Evolutionary conservation across 1,140 invertebrate species (phyloP).

Genomic region (Teleopsis dalmanni): DNA sequence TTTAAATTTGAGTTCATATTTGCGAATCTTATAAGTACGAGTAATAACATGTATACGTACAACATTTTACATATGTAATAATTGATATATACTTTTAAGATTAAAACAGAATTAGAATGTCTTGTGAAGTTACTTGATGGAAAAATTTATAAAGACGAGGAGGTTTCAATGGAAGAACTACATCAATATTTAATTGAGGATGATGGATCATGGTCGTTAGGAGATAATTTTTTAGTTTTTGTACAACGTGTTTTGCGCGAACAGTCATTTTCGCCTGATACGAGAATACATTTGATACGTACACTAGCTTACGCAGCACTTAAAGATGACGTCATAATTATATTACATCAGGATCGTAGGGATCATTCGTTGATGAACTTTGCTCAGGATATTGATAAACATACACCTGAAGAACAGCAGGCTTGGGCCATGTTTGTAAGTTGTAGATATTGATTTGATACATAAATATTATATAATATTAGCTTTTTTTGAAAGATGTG

Average conservation of each 20-base stretch:
- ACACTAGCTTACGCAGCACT: conserved; percentile 67
- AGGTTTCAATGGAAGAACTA: conserved; percentile 67
- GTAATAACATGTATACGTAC: not conserved
- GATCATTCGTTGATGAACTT: conserved; percentile 88
- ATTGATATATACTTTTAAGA: conserved; percentile 24
- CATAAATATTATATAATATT: not conserved
- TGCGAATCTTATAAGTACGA: too few relatives aligned
- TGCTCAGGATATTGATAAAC: conserved; percentile 72
- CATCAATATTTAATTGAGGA: conserved; percentile 79
- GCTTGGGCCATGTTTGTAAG: conserved; percentile 71
- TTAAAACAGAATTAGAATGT: conserved; percentile 56
- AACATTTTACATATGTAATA: too few relatives aligned
- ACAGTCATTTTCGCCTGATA: conserved; percentile 50
- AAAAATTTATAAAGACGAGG: conserved; percentile 60
- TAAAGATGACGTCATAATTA: conserved; percentile 82
- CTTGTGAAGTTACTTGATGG: conserved; percentile 55
- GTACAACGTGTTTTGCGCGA: conserved; percentile 62
- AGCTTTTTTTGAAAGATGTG: conserved; percentile 56
- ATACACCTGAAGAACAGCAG: conserved; percentile 68
- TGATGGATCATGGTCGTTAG: conserved; percentile 84
- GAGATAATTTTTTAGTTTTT: conserved; percentile 77
- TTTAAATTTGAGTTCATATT: too few relatives aligned
- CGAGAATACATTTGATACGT: conserved; percentile 58
- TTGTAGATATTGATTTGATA: not conserved
- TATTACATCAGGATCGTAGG: conserved; percentile 81